Conservation (phyloP, 2,113 vertebrate species). For the Setophaga petechia region DNA sequence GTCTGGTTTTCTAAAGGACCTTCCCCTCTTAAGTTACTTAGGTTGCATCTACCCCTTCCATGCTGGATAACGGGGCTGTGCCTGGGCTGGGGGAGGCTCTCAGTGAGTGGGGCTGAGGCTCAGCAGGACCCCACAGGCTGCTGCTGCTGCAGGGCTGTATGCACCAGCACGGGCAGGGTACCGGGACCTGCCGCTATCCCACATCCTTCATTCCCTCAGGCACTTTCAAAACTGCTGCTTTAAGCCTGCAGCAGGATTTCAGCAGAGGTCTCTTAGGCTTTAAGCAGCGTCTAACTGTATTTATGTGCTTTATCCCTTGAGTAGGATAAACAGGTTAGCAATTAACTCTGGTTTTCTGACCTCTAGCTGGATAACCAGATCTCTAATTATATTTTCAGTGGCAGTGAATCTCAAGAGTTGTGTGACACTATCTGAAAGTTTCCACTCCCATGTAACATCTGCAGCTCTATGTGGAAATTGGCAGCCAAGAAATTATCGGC, state of each 20-base stretch:
- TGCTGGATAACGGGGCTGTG: not conserved
- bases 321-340: slow-evolving; percentile 72
- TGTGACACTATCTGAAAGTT: slow-evolving; percentile 30
- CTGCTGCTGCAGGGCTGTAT: not conserved
- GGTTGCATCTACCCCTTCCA: not conserved
- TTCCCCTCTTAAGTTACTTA: not conserved
- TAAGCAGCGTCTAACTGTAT: slow-evolving; percentile 59
- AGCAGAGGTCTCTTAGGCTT: slow-evolving; percentile 45
- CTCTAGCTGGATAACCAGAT: slow-evolving; percentile 67
- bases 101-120: not conserved
- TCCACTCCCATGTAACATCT: not conserved
- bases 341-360: slow-evolving; percentile 69
- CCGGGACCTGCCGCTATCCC: accelerated
- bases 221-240: not conserved
- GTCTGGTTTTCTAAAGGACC: not conserved
- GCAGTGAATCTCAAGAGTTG: slow-evolving; percentile 56
- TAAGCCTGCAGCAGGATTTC: slow-evolving; percentile 43
- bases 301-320: slow-evolving; percentile 63
- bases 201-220: not conserved
- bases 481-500: not conserved
- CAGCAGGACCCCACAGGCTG: not conserved
- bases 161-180: accelerated
- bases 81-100: not conserved
- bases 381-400: slow-evolving; percentile 67
- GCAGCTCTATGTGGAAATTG: not conserved